These are phyloP conservation scores for Streblospio benedicti DNA, from an alignment of 1,140 invertebrate species.

Conservation along the genomic window DNA sequence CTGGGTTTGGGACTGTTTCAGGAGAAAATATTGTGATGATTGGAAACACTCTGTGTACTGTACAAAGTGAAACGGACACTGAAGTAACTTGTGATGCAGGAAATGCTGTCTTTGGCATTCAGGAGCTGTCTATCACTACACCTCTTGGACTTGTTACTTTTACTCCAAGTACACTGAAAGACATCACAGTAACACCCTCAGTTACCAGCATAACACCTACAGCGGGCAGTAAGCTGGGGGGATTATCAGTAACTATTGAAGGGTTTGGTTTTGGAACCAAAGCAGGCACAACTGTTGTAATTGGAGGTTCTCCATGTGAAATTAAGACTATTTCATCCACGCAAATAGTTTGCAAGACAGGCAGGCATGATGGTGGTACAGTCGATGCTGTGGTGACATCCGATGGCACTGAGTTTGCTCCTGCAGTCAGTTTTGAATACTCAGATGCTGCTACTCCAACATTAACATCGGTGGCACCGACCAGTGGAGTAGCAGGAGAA, in stretches of 20 bases:
- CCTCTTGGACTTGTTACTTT: no score
- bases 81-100: conserved; percentile 3
- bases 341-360: no score
- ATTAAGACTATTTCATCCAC: no score
- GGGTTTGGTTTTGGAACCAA: conserved; percentile 6
- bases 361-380: not conserved
- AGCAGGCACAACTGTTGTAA: no score
- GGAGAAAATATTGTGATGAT: conserved; percentile 25
- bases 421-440: conserved; percentile 19
- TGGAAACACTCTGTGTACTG: conserved; percentile 20
- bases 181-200: no score
- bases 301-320: no score
- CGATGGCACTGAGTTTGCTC: not conserved
- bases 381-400: conserved; percentile 3
- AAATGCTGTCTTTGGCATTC: not conserved
- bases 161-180: no score
- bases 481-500: conserved; percentile 3
- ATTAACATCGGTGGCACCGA: conserved; percentile 16
- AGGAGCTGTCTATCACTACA: no score
- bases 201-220: no score
- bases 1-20: conserved; percentile 18
- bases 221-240: conserved; percentile 10
- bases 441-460: conserved; percentile 13
- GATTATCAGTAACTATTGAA: conserved; percentile 8
- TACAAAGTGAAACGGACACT: conserved; percentile 14